Evolutionary conservation across 2,113 vertebrate genomes (phyloP), one percentile per base, ranked within the genome.

Genomic region (Octodon degus): DNA sequence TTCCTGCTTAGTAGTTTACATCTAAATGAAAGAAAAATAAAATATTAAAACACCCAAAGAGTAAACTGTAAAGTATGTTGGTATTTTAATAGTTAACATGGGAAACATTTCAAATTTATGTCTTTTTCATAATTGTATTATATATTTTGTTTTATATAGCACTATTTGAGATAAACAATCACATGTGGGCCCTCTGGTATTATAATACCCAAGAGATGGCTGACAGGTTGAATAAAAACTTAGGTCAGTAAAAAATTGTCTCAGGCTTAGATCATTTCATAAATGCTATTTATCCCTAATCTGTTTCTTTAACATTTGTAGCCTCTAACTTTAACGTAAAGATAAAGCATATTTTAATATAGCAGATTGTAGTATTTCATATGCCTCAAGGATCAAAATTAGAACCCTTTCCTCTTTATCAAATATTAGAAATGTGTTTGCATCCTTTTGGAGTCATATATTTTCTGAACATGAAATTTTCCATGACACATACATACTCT

Each of bases 351-450:
- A 47, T 86, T 92, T 90, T 47, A 68, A 20, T 86, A 86, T 22
- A 34, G 40, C 70, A 80, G n/a, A 65, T 63, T 85, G 11, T 7
- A 79, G 70, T 93, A 25, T 76, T 76, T n/a, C 60, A 13, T 25
- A 25, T 84, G 60, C n/a, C 88, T 93, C 20, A 81, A 76, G 47
- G 30, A 93, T 70, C 32, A 82, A 17, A 81, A 95, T 93, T 96
- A 84, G 76, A 96, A 89, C 55, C 65, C 32, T 0, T 94, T 92
- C 34, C 4, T 84, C 32, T 96, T 94, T 87, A 90, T 92, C 55
- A 96, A 90, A 93, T 89, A 82, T 70, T 62, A 93, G 27, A 93
- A 34, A 40, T 20, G 7, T 68, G 8, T 80, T 84, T 62, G 16
- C 5, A 85, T 70, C 19, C 17, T 95, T 76, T 43, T 40, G 6